Evolutionary conservation across 2,888 invertebrate species (phyloP).

Genomic region (Scaptomyza caliginosa): DNA sequence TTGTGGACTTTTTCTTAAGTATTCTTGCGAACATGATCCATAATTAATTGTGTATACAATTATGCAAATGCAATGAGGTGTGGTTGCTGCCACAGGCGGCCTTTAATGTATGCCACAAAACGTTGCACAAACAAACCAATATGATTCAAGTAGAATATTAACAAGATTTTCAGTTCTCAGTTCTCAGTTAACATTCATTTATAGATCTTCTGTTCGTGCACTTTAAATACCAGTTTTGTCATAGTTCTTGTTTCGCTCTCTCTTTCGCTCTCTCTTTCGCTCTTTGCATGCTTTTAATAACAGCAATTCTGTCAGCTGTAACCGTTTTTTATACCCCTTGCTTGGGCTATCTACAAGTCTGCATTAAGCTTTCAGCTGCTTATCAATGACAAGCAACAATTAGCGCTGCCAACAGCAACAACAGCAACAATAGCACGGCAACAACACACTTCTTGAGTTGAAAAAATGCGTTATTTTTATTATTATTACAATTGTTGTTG

Average conservation of each 20-base stretch:
- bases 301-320: constrained; percentile 33
- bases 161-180: too few relatives aligned
- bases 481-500: constrained; percentile 15
- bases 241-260: neutral
- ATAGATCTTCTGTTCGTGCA: neutral
- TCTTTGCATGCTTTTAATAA: constrained; percentile 47
- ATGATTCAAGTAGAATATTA: too few relatives aligned
- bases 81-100: constrained; percentile 9
- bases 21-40: constrained; percentile 5
- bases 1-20: neutral
- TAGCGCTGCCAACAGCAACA: constrained; percentile 46
- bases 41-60: constrained; percentile 23
- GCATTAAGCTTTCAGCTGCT: constrained; percentile 43
- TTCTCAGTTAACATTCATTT: too few relatives aligned
- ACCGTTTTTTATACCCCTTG: neutral
- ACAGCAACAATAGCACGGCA: constrained; percentile 20
- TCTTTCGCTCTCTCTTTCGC: neutral
- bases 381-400: constrained; percentile 63
- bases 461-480: constrained; percentile 42
- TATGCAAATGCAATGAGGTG: constrained; percentile 38
- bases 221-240: neutral
- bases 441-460: constrained; percentile 7
- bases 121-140: too few relatives aligned
- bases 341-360: neutral
- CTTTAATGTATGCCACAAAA: neutral